These are phyloP conservation scores for Menura novaehollandiae DNA, from an alignment of 2,113 vertebrate genomes.

Conservation along the genomic window DNA sequence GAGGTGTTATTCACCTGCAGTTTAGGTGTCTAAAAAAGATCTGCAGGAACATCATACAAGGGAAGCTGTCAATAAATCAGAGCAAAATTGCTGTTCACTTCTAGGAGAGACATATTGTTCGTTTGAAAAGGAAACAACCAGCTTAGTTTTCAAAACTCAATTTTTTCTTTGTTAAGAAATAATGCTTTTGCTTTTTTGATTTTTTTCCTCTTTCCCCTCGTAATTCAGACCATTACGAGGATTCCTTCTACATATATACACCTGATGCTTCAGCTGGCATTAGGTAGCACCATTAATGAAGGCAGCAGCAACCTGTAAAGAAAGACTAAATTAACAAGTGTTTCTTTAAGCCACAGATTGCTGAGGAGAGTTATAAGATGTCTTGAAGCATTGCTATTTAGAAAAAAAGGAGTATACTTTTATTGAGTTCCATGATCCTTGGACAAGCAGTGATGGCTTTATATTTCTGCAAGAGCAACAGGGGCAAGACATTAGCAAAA, in stretches of 20 bases:
- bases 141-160: background rate
- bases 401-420: background rate
- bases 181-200: background rate
- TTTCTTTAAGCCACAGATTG: background rate
- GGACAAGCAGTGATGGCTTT: background rate
- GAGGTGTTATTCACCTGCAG: background rate
- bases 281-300: background rate
- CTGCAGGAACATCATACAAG: background rate
- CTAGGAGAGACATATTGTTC: background rate
- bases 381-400: background rate
- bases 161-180: background rate
- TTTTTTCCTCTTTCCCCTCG: accelerated
- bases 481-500: background rate
- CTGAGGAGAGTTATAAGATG: background rate
- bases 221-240: background rate
- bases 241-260: background rate
- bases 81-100: background rate
- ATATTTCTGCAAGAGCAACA: background rate
- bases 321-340: background rate
- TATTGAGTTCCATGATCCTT: background rate
- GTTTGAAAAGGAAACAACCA: background rate
- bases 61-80: background rate
- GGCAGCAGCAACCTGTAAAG: background rate
- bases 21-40: background rate
- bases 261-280: background rate